Percentiles rank a stretch among this genome's conserved stretches.
Evolutionary conservation across 1,140 invertebrate genomes (phyloP).

Genomic region (Homalodisca vitripennis): DNA sequence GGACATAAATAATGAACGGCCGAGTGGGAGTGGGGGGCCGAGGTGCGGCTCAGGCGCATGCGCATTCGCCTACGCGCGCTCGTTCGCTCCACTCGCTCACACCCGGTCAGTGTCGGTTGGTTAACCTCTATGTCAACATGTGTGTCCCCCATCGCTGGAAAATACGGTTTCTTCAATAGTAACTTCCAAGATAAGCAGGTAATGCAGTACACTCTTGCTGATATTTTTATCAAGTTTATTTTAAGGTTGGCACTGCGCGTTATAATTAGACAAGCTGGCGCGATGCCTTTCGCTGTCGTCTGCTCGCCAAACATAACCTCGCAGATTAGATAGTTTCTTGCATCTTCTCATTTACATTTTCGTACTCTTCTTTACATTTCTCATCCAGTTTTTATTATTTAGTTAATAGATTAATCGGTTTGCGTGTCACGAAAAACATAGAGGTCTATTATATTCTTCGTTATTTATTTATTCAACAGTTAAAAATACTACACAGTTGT

Average conservation of each 20-base stretch:
- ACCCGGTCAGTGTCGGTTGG: neutral
- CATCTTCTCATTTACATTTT: too few relatives aligned
- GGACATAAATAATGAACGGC: conserved; percentile 28
- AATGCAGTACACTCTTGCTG: neutral
- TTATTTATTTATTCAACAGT: too few relatives aligned
- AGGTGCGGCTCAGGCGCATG: conserved; percentile 1
- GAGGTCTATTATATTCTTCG: too few relatives aligned
- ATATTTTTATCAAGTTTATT: neutral
- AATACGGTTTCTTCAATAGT: conserved; percentile 25
- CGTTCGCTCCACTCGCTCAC: too few relatives aligned
- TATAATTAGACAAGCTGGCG: neutral
- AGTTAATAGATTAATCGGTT: too few relatives aligned
- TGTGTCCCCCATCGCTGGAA: conserved; percentile 25
- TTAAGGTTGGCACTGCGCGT: neutral
- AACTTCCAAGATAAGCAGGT: conserved; percentile 5
- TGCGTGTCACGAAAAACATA: too few relatives aligned
- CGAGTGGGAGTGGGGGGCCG: neutral
- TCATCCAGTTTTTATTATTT: too few relatives aligned
- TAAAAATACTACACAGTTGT: too few relatives aligned
- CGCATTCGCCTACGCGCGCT: conserved; percentile 22
- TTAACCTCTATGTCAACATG: conserved; percentile 16
- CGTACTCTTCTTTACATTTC: too few relatives aligned
- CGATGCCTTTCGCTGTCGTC: neutral
- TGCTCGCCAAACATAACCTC: too few relatives aligned
- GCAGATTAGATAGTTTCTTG: too few relatives aligned